phyloP scores from a whole-genome alignment of 1,140 invertebrate genomes.

The Chlorops oryzae region DNA sequence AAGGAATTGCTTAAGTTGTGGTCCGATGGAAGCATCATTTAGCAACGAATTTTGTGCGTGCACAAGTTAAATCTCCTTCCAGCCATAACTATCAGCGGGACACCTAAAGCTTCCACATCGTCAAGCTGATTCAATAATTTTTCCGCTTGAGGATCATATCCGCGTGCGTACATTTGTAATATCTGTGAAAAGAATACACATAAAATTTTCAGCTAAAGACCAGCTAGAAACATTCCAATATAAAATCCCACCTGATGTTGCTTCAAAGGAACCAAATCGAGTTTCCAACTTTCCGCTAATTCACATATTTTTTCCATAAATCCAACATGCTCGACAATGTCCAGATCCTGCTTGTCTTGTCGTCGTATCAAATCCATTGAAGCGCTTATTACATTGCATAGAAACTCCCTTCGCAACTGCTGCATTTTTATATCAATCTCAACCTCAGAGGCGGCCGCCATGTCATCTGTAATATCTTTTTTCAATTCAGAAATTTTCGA shows the following conservation, averaged over 20 bases:
- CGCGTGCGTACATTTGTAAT: conserved; percentile 67
- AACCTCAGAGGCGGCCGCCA: too few species aligned
- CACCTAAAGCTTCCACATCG: conserved; percentile 59
- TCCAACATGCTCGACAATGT: conserved; percentile 54
- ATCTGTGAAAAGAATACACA: conserved; percentile 50
- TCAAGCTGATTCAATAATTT: conserved; percentile 63
- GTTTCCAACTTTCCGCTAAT: conserved; percentile 71
- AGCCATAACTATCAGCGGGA: conserved; percentile 61
- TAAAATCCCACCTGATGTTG: conserved; percentile 59
- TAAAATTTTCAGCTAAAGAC: too few species aligned
- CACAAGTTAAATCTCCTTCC: conserved; percentile 65
- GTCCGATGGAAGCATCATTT: conserved; percentile 62
- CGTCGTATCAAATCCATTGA: conserved; percentile 58
- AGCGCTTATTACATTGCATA: conserved; percentile 59
- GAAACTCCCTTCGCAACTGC: conserved; percentile 55
- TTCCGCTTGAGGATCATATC: conserved; percentile 70
- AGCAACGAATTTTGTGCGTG: conserved; percentile 56
- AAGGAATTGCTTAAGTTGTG: conserved; percentile 63
- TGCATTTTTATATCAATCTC: too few species aligned
- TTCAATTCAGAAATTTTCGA: too few species aligned
- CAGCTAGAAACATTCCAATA: too few species aligned
- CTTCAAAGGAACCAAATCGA: conserved; percentile 53
- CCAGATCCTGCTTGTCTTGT: conserved; percentile 52
- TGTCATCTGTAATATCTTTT: too few species aligned
- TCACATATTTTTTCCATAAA: conserved; percentile 67